Base-by-base conservation (phyloP, 2,888 invertebrate genomes). In the Erebia palarica region DNA sequence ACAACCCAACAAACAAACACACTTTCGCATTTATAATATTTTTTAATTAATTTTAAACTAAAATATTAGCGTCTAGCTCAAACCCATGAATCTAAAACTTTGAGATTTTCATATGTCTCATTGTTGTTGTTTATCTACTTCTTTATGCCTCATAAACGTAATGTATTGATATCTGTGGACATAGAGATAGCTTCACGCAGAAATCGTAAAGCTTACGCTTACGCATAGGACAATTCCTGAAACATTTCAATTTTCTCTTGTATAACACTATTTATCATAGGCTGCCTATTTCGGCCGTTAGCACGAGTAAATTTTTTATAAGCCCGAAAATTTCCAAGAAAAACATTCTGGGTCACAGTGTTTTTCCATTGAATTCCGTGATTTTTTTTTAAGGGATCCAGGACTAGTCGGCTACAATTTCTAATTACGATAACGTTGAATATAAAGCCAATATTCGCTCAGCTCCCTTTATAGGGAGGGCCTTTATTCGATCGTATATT, bases 321-420 rank as follows among this genome's bases (percentile, higher is more conserved):
- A 16, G 8, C 2, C 9, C n/a, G 7, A 53, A 16, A n/a, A 16
- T 10, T 18, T 55, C 16, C 16, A 10, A 55, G 18, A 44, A 47
- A 3, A 61, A 57, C 55, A 58, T 58, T 27, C 16, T 51, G 11
- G 61, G 36, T 14, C n/a, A 9, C 11, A 66, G 27, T 36, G 27
- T 59, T 63, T 18, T 61, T 18, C 63, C 47, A 44, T 27, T 49
- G n/a, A 21, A 61, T 61, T 49, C 27, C 65, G n/a, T 49, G 9
- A 59, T 36, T 27, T 57, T 9, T n/a, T 14, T 59, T 14, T 14
- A 14, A 27, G 36, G 8, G n/a, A 36, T 18, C 18, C 18, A 36
- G 14, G 9, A 36, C 14, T 2, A 27, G 27, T 27, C 27, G 27
- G 27, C 27, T 59, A 59, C 27, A 21, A 21, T 49, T 47, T 49